Percentiles rank a stretch among this genome's conserved stretches.
Conservation (phyloP, 1,140 invertebrate genomes). For the Carposina sasakii region DNA sequence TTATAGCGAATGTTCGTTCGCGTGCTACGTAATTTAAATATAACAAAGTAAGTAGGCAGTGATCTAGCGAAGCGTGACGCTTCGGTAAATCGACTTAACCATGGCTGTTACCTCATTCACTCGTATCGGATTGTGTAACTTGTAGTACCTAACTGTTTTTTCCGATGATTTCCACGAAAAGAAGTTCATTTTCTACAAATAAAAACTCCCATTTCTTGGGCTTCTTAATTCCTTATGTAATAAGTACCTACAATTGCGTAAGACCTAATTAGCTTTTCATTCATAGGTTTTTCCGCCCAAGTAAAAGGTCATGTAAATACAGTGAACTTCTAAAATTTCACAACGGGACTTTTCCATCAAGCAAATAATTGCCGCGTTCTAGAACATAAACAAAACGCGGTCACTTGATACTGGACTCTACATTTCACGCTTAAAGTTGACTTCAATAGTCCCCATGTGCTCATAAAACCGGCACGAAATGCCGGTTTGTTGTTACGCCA, state of each 20-base stretch:
- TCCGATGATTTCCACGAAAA: too few relatives aligned
- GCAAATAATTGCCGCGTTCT: constrained; percentile 30
- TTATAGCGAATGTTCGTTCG: too few relatives aligned
- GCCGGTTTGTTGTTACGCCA: constrained; percentile 61
- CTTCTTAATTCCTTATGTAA: too few relatives aligned
- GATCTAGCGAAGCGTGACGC: constrained; percentile 2
- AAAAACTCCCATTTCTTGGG: too few relatives aligned
- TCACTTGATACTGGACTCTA: constrained; percentile 22
- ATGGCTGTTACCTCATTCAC: background rate
- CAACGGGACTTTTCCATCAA: constrained; percentile 45
- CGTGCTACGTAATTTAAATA: too few relatives aligned
- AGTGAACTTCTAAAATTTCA: constrained; percentile 24
- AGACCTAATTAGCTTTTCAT: too few relatives aligned
- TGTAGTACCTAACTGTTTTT: background rate
- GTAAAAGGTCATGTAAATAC: background rate
- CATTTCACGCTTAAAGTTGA: constrained; percentile 45
- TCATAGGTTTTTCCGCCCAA: too few relatives aligned
- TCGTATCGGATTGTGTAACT: background rate
- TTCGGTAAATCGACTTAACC: background rate
- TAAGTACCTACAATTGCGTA: too few relatives aligned
- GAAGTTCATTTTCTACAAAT: too few relatives aligned
- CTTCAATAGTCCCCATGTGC: constrained; percentile 23
- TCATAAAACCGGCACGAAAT: constrained; percentile 49
- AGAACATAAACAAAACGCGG: constrained; percentile 24
- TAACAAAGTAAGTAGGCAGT: background rate